phyloP scores from a whole-genome alignment of 2,888 invertebrate genomes.

The Nephrocerus scutellatus region DNA sequence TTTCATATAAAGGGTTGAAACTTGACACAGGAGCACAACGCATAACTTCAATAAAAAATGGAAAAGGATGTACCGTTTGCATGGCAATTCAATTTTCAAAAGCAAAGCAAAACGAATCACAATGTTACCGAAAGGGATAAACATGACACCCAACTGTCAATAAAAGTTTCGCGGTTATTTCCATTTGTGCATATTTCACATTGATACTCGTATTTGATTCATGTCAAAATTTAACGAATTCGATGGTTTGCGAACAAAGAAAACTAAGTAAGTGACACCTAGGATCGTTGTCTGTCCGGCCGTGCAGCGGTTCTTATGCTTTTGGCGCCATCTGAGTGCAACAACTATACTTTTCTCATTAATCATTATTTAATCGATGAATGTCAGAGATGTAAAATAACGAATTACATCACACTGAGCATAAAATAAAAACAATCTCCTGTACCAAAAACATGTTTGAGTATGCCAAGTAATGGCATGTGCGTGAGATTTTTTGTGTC shows the following conservation, averaged over 20 bases:
- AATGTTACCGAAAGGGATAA: conserved; percentile 44
- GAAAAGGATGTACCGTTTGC: conserved; percentile 18
- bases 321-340: too few species aligned
- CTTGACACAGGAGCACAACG: conserved; percentile 19
- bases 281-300: too few species aligned
- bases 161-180: conserved; percentile 47
- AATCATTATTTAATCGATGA: conserved; percentile 47
- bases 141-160: conserved; percentile 50
- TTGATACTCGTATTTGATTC: conserved; percentile 46
- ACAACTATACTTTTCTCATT: conserved; percentile 35
- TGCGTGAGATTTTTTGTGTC: too few species aligned
- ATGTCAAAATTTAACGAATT: conserved; percentile 44
- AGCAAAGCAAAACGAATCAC: too few species aligned
- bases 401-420: too few species aligned
- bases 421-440: too few species aligned
- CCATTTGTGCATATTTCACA: too few species aligned
- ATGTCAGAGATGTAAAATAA: conserved; percentile 45
- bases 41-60: conserved; percentile 4
- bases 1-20: conserved; percentile 21
- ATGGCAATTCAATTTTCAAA: conserved; percentile 22
- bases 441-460: too few species aligned
- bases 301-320: too few species aligned
- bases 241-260: too few species aligned
- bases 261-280: too few species aligned
- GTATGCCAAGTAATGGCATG: too few species aligned